These are phyloP conservation scores for Thamnaconus septentrionalis DNA, from an alignment of 2,113 vertebrate species.

Conservation along the genomic window DNA sequence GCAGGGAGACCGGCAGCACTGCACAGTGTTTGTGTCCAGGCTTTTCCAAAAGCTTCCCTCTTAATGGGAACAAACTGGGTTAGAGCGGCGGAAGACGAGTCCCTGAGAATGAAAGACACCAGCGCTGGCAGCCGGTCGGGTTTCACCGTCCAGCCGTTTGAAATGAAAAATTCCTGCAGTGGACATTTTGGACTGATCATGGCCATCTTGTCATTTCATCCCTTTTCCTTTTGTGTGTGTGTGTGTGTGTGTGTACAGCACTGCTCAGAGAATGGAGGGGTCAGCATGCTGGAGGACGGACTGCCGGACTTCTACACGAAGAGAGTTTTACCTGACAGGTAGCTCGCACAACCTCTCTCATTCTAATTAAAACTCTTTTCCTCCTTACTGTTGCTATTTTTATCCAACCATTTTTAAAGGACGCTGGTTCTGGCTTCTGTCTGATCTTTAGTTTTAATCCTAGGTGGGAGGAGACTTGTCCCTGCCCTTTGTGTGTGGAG, in stretches of 20 bases:
- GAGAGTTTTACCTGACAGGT: conserved; percentile 87
- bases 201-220: conserved; percentile 21
- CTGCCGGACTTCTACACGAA: conserved; percentile 89
- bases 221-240: not conserved
- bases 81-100: conserved; percentile 23
- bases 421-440: not conserved
- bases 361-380: not conserved
- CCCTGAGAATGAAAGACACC: conserved; percentile 39
- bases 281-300: conserved; percentile 83
- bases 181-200: conserved; percentile 30
- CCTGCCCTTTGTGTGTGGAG: no score
- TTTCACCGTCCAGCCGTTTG: conserved; percentile 36
- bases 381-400: not conserved
- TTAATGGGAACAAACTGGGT: conserved; percentile 17
- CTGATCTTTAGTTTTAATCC: no score
- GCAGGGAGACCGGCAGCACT: not conserved
- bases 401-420: not conserved
- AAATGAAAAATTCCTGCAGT: conserved; percentile 34
- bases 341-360: not conserved
- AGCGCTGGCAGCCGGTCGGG: conserved; percentile 23
- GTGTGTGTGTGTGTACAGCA: conserved; percentile 54
- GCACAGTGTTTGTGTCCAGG: not conserved
- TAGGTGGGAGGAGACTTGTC: no score
- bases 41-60: not conserved
- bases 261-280: conserved; percentile 82